Conservation (phyloP, 2,113 vertebrate genomes). For the Ovis canadensis region DNA sequence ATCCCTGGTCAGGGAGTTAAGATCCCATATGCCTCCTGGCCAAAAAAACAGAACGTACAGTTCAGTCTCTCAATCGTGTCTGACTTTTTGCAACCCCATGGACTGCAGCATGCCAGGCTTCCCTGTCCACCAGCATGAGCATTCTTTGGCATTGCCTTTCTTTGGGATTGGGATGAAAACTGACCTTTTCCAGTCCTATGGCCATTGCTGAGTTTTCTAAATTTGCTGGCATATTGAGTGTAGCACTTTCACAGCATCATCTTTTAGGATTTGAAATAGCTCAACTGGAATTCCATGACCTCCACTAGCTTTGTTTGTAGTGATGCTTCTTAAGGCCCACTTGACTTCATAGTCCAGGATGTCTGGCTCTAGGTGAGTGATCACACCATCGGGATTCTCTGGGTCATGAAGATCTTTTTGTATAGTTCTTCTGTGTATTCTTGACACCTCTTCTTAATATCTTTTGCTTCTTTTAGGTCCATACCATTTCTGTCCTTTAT, state of each 20-base stretch:
- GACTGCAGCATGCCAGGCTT: neutral
- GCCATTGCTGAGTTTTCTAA: neutral
- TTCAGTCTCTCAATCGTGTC: neutral
- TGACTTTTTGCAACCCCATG: neutral
- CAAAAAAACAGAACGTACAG: neutral
- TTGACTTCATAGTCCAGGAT: neutral
- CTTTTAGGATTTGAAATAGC: neutral
- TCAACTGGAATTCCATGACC: neutral
- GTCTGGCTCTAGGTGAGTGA: neutral
- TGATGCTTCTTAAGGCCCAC: neutral
- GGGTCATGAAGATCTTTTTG: neutral
- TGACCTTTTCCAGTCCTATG: neutral
- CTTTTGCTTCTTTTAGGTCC: neutral
- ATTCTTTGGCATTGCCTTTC: neutral
- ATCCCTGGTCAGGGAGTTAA: neutral
- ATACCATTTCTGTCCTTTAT: neutral
- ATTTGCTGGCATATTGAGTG: neutral
- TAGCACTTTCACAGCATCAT: neutral
- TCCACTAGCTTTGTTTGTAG: neutral
- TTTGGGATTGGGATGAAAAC: neutral
- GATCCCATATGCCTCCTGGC: neutral
- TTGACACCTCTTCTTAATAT: neutral
- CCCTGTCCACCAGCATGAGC: neutral
- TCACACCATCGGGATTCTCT: neutral
- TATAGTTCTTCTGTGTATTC: neutral